Percentiles rank a stretch among this genome's conserved stretches.
Evolutionary conservation across 1,140 invertebrate species (phyloP).

Genomic region (Calliopsis andreniformis): DNA sequence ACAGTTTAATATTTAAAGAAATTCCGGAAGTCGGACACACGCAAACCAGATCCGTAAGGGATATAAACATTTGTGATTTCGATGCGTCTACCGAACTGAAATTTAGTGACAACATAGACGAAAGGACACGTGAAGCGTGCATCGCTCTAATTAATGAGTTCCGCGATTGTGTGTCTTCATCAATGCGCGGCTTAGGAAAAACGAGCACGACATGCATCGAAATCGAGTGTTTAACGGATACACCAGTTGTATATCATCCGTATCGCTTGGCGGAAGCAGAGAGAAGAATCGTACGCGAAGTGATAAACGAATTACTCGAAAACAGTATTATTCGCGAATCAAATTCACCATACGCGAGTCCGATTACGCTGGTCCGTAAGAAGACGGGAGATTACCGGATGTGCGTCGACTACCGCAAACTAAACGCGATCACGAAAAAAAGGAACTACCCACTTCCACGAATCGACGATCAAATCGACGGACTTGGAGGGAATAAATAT

Average conservation of each 20-base stretch:
- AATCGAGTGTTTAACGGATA: neutral
- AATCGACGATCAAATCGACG: too few relatives aligned
- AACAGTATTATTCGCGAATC: conserved; percentile 1
- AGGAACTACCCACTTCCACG: conserved; percentile 4
- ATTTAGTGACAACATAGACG: neutral
- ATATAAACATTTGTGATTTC: neutral
- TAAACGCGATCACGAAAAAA: conserved; percentile 14
- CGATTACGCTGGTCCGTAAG: neutral
- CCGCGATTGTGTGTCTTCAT: too few relatives aligned
- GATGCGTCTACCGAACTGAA: neutral
- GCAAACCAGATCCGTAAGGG: neutral
- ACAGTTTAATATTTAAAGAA: neutral
- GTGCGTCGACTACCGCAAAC: too few relatives aligned
- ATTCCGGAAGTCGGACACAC: neutral
- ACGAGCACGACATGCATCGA: neutral
- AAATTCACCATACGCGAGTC: too few relatives aligned
- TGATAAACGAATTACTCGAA: neutral
- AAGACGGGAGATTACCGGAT: too few relatives aligned
- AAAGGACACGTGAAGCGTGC: too few relatives aligned
- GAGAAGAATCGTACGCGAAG: neutral
- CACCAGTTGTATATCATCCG: neutral
- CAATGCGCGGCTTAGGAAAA: too few relatives aligned
- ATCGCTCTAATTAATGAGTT: too few relatives aligned
- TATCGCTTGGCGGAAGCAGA: neutral
- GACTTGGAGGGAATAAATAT: neutral